These are phyloP conservation scores for Nycticebus coucang DNA, from an alignment of 2,113 vertebrate genomes.

Conservation along the genomic window DNA sequence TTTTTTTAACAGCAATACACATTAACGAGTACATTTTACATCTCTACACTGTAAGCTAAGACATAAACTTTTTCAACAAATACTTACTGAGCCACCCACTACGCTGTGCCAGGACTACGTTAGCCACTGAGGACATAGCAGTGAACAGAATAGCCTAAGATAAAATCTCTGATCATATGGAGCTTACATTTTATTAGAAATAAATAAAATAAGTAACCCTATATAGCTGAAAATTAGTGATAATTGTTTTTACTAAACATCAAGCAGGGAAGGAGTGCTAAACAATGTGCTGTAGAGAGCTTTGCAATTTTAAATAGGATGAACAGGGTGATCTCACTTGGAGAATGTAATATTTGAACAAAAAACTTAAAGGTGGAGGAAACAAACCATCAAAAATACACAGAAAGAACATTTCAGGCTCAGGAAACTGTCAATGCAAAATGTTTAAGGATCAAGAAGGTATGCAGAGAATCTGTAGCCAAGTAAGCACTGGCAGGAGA, in stretches of 20 bases:
- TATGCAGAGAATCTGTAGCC: not conserved
- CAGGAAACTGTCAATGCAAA: not conserved
- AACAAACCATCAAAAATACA: not conserved
- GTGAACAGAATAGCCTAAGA: not conserved
- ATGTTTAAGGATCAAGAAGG: not conserved
- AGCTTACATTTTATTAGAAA: constrained; percentile 15
- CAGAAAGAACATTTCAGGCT: not conserved
- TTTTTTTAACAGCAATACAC: not conserved
- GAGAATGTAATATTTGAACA: not conserved
- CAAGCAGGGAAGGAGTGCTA: not conserved
- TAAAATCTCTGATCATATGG: not conserved
- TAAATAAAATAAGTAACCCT: constrained; percentile 55
- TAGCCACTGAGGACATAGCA: not conserved
- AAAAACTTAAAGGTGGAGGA: constrained; percentile 5
- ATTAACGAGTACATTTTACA: constrained; percentile 28
- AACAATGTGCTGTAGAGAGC: not conserved
- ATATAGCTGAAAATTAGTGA: not conserved
- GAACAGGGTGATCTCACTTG: not conserved
- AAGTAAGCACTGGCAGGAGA: not conserved
- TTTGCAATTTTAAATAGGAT: constrained; percentile 6
- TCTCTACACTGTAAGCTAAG: not conserved
- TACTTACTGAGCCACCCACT: not conserved
- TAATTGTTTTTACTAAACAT: not conserved
- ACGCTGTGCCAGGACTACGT: not conserved
- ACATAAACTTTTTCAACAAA: constrained; percentile 22